Conservation (phyloP, 2,888 invertebrate genomes). For the Mayetiola destructor region DNA sequence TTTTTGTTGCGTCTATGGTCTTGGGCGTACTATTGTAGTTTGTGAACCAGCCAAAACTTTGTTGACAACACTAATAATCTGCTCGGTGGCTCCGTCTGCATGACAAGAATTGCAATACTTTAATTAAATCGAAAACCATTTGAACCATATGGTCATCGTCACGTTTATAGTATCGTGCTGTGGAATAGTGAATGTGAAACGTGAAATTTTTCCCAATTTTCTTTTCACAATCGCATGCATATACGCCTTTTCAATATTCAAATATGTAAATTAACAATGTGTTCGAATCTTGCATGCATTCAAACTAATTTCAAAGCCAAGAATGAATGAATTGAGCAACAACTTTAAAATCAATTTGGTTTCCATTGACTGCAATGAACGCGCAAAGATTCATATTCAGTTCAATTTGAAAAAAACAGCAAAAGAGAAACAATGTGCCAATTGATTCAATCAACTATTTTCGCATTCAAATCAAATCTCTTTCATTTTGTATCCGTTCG, state of each 20-base stretch:
- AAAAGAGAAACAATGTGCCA: neutral
- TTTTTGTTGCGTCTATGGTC: too few species aligned
- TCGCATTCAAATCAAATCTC: neutral
- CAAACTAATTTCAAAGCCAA: neutral
- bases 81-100: too few species aligned
- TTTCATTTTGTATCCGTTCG: neutral
- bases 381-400: neutral
- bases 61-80: too few species aligned
- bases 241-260: too few species aligned
- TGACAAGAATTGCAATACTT: neutral
- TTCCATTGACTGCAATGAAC: neutral
- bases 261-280: too few species aligned
- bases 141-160: constrained; percentile 11
- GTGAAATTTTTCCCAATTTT: too few species aligned
- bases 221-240: too few species aligned
- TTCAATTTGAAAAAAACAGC: neutral
- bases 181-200: too few species aligned
- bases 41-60: too few species aligned
- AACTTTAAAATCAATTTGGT: too few species aligned
- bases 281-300: too few species aligned
- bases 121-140: constrained; percentile 11
- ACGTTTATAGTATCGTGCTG: neutral
- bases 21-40: too few species aligned
- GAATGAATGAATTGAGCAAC: constrained; percentile 6
- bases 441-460: constrained; percentile 5